These are phyloP conservation scores for Oligia fasciuncula DNA, from an alignment of 2,888 invertebrate genomes.

Conservation along the genomic window DNA sequence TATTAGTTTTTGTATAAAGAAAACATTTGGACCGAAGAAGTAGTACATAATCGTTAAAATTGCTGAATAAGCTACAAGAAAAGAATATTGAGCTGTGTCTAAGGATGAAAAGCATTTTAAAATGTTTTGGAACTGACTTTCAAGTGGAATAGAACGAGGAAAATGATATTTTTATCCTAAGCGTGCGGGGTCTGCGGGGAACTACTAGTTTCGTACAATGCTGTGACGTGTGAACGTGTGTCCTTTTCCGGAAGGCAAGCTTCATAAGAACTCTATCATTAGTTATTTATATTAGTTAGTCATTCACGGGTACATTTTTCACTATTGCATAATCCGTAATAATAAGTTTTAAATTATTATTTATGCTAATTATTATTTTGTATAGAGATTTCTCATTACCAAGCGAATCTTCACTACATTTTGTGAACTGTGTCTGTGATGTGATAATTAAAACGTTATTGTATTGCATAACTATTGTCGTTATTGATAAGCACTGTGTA, in stretches of 20 bases:
- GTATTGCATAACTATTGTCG: not conserved
- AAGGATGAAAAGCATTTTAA: not conserved
- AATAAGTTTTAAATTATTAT: not conserved
- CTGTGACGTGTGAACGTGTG: constrained; percentile 31
- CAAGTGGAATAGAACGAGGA: constrained; percentile 19
- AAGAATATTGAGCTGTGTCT: not conserved
- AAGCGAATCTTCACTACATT: constrained; percentile 5
- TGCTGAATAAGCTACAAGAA: not conserved
- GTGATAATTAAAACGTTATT: constrained; percentile 28
- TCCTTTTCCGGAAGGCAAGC: constrained; percentile 6
- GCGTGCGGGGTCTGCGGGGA: constrained; percentile 31
- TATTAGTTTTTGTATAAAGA: constrained; percentile 39
- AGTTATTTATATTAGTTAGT: constrained; percentile 19
- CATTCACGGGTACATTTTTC: constrained; percentile 26
- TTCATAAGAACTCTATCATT: constrained; percentile 14
- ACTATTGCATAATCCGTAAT: not conserved
- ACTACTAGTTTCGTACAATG: constrained; percentile 25
- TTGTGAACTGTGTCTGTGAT: constrained; percentile 11
- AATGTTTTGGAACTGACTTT: constrained; percentile 4
- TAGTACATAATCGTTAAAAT: not conserved
- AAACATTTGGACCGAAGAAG: constrained; percentile 28
- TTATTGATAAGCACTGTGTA: constrained; percentile 13
- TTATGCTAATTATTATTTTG: not conserved
- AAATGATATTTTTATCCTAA: constrained; percentile 3
- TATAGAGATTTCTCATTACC: not conserved